phyloP scores from a whole-genome alignment of 2,113 vertebrate genomes.

The Riparia riparia region DNA sequence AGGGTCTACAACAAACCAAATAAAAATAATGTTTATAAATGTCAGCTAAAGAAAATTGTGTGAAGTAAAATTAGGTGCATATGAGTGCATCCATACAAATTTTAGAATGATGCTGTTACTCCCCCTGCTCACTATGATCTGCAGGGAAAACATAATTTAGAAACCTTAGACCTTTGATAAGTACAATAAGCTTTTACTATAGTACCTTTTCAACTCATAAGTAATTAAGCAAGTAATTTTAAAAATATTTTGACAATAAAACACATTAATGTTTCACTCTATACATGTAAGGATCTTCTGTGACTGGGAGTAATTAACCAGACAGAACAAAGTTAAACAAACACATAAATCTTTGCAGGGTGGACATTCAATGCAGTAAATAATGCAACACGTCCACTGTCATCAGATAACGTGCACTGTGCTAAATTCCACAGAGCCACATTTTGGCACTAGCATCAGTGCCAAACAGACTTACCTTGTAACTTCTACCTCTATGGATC shows the following conservation, averaged over 20 bases:
- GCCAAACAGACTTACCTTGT: not conserved
- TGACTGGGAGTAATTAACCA: not conserved
- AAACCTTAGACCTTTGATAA: not conserved
- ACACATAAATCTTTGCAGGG: constrained; percentile 13
- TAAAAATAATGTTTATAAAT: constrained; percentile 41
- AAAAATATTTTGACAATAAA: constrained; percentile 11
- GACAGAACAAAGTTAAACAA: constrained; percentile 40
- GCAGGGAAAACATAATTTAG: not conserved
- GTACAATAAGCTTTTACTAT: not conserved
- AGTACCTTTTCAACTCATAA: not conserved
- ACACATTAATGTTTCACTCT: not conserved
- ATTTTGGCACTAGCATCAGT: not conserved
- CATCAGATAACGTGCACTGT: not conserved
- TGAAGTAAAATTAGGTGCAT: constrained; percentile 9
- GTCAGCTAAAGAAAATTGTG: not conserved
- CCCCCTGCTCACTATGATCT: not conserved
- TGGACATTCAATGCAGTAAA: constrained; percentile 16
- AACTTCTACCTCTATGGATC: not conserved
- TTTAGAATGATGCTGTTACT: not conserved
- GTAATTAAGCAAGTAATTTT: not conserved
- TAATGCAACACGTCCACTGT: not conserved
- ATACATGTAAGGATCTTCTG: not conserved
- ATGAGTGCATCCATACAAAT: not conserved
- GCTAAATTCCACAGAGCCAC: not conserved
- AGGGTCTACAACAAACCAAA: constrained; percentile 38